Conservation (phyloP, 1,140 invertebrate species). For the Drosophila burlai region DNA sequence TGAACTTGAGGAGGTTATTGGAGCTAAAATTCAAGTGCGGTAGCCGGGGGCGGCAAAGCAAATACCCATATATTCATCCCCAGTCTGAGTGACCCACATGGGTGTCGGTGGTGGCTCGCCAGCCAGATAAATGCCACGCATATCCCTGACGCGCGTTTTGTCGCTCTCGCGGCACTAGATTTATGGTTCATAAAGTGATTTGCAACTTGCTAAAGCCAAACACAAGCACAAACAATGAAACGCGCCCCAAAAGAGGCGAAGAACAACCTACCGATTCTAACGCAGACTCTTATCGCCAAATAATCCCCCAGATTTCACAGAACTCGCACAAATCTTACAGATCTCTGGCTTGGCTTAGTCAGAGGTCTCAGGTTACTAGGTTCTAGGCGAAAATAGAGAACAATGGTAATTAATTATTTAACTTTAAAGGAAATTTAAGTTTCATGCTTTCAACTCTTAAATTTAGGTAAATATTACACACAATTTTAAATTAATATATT, state of each 20-base stretch:
- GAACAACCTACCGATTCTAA: slow-evolving; percentile 26
- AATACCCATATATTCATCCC: slow-evolving; percentile 51
- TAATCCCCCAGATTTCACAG: background rate
- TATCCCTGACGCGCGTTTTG: slow-evolving; percentile 24
- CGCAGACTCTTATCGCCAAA: slow-evolving; percentile 38
- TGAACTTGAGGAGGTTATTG: slow-evolving; percentile 81
- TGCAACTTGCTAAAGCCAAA: slow-evolving; percentile 51
- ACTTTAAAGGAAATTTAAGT: background rate
- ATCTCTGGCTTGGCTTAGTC: slow-evolving; percentile 20
- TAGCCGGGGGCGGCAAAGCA: slow-evolving; percentile 74
- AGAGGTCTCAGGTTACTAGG: background rate
- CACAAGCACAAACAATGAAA: slow-evolving; percentile 20
- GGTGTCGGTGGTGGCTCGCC: slow-evolving; percentile 7
- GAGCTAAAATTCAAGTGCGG: slow-evolving; percentile 75
- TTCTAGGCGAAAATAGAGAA: background rate
- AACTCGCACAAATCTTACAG: slow-evolving; percentile 1
- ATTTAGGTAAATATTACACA: background rate
- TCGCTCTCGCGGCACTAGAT: slow-evolving; percentile 50
- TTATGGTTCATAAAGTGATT: slow-evolving; percentile 73
- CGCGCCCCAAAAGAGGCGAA: slow-evolving; percentile 8
- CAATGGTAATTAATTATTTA: background rate
- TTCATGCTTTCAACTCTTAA: background rate
- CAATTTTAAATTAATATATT: background rate
- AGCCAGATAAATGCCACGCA: slow-evolving; percentile 26
- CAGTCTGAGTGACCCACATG: slow-evolving; percentile 41